Conservation (phyloP, 2,888 invertebrate species). For the Folsomia manolachei region DNA sequence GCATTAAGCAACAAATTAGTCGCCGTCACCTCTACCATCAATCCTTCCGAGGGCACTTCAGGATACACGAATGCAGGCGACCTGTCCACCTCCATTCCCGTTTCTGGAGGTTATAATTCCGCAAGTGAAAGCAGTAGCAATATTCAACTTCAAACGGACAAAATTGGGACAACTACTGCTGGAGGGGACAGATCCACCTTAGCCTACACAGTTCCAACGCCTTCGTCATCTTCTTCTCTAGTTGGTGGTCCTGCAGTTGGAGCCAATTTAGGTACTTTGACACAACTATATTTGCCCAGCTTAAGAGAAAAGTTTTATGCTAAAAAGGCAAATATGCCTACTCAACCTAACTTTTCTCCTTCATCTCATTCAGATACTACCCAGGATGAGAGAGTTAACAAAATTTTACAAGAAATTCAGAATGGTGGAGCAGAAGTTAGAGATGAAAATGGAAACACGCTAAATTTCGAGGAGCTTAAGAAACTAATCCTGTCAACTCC, state of each 20-base stretch:
- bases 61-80: conserved; percentile 28
- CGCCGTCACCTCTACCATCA: conserved; percentile 1
- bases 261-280: conserved; percentile 29
- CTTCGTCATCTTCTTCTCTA: conserved; percentile 22
- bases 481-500: conserved; percentile 28
- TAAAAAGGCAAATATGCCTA: conserved; percentile 22
- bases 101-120: background rate
- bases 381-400: conserved; percentile 32
- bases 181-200: conserved; percentile 17
- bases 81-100: conserved; percentile 5
- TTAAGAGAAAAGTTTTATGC: conserved; percentile 29
- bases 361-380: conserved; percentile 20
- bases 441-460: conserved; percentile 34
- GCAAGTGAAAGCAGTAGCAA: background rate
- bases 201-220: conserved; percentile 34
- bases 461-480: conserved; percentile 28
- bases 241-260: conserved; percentile 21
- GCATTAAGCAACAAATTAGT: background rate
- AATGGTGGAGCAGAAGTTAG: conserved; percentile 38
- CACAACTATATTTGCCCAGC: conserved; percentile 23
- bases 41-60: conserved; percentile 4
- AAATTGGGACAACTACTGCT: too few relatives aligned
- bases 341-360: background rate
- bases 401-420: conserved; percentile 40
- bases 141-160: background rate